These are phyloP conservation scores for Micromussa lordhowensis DNA, from an alignment of 92 coral and sea anemone species.

Conservation along the genomic window DNA sequence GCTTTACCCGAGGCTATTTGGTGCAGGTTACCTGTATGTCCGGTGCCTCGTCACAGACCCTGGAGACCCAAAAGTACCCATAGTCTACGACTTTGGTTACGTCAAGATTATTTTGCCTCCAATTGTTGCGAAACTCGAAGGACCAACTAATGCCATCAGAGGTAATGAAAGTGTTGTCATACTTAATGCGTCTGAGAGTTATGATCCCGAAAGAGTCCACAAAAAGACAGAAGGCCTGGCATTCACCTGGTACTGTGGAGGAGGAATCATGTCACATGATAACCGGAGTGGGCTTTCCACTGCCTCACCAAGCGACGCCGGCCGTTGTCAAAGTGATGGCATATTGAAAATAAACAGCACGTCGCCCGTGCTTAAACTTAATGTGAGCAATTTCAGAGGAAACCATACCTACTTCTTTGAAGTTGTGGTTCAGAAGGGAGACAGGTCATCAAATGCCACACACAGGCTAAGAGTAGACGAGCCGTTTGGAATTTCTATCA, in stretches of 20 bases:
- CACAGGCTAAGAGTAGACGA: constrained; percentile 27
- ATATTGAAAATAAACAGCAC: not conserved
- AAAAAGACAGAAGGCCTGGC: constrained; percentile 30
- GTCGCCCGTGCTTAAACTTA: constrained; percentile 6
- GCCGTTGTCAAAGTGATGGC: not conserved
- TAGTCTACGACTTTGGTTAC: constrained; percentile 72
- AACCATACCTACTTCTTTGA: constrained; percentile 29
- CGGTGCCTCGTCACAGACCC: constrained; percentile 64
- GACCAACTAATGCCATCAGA: constrained; percentile 38
- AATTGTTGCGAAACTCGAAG: constrained; percentile 53
- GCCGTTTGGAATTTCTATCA: constrained; percentile 25
- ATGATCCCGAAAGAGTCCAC: constrained; percentile 22
- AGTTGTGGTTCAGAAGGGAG: constrained; percentile 35
- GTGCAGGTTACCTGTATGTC: constrained; percentile 53
- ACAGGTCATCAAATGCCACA: constrained; percentile 15
- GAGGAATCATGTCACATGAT: not conserved
- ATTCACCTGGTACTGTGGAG: constrained; percentile 51
- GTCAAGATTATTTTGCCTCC: constrained; percentile 60
- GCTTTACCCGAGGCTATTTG: constrained; percentile 15
- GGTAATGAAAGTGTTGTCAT: constrained; percentile 37
- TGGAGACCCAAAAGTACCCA: not conserved
- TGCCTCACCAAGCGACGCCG: not conserved
- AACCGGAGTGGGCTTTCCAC: not conserved
- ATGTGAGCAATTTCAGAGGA: constrained; percentile 16
- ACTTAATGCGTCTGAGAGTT: constrained; percentile 30